Base-by-base conservation (phyloP, 2,888 invertebrate species). In the Scaptomyza polygonia region DNA sequence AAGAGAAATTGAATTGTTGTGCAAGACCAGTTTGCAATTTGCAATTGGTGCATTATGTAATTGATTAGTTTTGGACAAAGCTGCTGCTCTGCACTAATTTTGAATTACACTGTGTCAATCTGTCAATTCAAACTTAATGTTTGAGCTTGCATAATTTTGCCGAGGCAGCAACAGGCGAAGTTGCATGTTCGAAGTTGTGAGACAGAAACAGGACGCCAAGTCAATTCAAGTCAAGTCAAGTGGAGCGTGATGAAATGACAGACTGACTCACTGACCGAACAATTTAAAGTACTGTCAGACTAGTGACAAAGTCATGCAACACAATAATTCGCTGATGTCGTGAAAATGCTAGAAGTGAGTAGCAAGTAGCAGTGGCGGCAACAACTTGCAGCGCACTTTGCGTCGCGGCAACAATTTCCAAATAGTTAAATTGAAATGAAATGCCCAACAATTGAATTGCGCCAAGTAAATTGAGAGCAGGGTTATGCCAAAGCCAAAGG, bases 371-470 rank as follows among this genome's bases (percentile, higher is more conserved):
- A 39, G 9, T n/a, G 16, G 25, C 59, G 16, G 25, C 59, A 55
- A 58, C 43, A 53, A 45, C 45, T 53, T 18, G 39, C 14, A 21
- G 34, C 29, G 6, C 16, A 52, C 53, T 65, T 56, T 56, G 56
- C 68, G 52, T 11, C 48, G 66, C 47, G 45, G 55, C 65, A 52
- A 59, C 56, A 74, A 73, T 73, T 77, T 71, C 59, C 52, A 81
- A 86, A 86, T 83, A 72, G 79, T 79, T 72, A 79, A 86, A 86
- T 80, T 83, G 84, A 86, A 83, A 77, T 83, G 79, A 83, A 83
- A 86, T 83, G 84, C 57, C 67, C 67, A 81, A 81, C 86, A 83
- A 83, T 83, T 83, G 80, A 83, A 83, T 83, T 83, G 84, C 34
- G 59, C 56, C 62, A 54, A 66, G 64, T 62, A 79, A 81, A 79